phyloP scores from a whole-genome alignment of 1,140 invertebrate genomes.

The Drosophila hydei region DNA sequence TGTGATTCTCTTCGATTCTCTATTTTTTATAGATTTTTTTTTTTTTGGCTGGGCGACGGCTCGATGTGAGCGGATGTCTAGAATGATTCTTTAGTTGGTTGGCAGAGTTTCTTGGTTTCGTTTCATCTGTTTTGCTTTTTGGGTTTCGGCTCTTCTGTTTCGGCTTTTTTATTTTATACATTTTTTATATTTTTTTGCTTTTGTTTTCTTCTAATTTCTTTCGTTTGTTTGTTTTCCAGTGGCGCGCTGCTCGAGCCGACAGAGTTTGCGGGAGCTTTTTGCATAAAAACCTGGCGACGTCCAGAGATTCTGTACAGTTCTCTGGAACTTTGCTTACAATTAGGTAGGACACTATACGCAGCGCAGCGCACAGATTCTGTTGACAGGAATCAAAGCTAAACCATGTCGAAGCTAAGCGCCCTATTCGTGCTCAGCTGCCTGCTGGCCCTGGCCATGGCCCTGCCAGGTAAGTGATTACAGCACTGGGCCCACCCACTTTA shows the following conservation, averaged over 20 bases:
- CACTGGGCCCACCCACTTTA: not conserved
- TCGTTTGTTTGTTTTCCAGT: constrained; percentile 4
- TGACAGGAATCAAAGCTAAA: constrained; percentile 3
- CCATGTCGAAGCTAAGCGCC: constrained; percentile 60
- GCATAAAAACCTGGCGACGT: constrained; percentile 74
- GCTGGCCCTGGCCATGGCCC: constrained; percentile 46
- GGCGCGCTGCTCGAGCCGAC: constrained; percentile 5
- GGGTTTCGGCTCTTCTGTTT: too few relatives aligned
- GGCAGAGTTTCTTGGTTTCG: constrained; percentile 1
- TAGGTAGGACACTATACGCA: constrained; percentile 51
- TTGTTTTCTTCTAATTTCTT: constrained; percentile 8
- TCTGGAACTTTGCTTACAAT: constrained; percentile 76
- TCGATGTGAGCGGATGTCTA: constrained; percentile 21
- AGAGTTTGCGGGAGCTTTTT: constrained; percentile 60
- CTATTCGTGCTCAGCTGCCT: constrained; percentile 56
- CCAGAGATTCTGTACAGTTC: constrained; percentile 68
- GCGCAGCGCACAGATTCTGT: not conserved
- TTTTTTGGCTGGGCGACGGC: constrained; percentile 1
- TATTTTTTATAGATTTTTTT: not conserved
- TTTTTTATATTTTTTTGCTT: constrained; percentile 12
- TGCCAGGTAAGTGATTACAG: constrained; percentile 37
- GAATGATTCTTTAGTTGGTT: constrained; percentile 36
- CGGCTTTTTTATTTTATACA: constrained; percentile 1
- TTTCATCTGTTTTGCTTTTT: constrained; percentile 10
- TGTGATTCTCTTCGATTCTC: constrained; percentile 17